Evolutionary conservation across 2,797 vertebrate species (phyloP), one percentile per base, ranked within the genome.

Genomic region (Enteromius thamalakanensis): DNA sequence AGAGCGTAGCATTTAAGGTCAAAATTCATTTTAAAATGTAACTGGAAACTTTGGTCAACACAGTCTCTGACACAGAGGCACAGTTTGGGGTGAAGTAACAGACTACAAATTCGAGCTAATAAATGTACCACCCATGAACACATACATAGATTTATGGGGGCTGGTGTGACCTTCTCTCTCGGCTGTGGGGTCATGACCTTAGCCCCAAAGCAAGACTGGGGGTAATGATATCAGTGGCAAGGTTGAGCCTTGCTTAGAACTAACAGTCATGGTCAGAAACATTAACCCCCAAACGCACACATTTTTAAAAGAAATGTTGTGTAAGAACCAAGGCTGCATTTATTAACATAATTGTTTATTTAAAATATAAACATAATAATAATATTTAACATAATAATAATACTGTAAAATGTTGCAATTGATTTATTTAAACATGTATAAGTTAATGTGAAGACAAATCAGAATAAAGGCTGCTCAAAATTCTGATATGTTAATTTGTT

Each of bases 171-270:
- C 53, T 70, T 67, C 32, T 86, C 32, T 67, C 69, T 45, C 32
- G 76, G 65, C n/a, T 70, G 70, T 80, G 49, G 79, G 58, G 70
- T 78, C 82, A 79, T 29, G 49, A 77, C 34, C 60, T 82, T 34
- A 32, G 19, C 17, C 32, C 29, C 19, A 62, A 55, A 53, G 32
- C 51, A 76, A 15, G 19, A 47, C 40, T 14, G 55, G 10, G 47
- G 21, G 23, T 65, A 62, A 76, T 69, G 42, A 71, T 64, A 32
- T 71, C 49, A 26, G 14, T 77, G 34, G 37, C 23, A 69, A 76
- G 26, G 49, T 68, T 69, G 11, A 67, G 47, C 19, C 37, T 72
- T 64, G 9, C 53, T 72, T 37, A 49, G 17, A 60, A 49, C 19
- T 29, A 23, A 49, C 19, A 67, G 29, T 19, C 40, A 67, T 55